Evolutionary conservation across 2,888 invertebrate species (phyloP), one percentile per base, ranked within the genome.

Genomic region (Resseliella maxima): DNA sequence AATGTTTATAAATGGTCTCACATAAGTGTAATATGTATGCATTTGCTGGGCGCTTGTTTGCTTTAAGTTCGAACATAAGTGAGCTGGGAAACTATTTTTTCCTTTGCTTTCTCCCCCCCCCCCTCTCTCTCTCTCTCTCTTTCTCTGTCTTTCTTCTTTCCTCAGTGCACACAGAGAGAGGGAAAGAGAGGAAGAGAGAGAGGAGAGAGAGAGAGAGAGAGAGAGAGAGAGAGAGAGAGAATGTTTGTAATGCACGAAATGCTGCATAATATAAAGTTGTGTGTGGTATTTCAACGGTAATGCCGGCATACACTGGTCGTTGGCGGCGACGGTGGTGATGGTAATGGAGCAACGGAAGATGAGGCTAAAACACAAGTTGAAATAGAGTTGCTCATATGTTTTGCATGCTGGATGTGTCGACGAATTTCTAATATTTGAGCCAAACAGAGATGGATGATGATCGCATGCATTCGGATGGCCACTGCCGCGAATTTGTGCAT

Each of bases 11-110:
- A 72, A 72, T 72, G 72, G 72, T 72, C 72, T 72, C 72, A 35
- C 72, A 72, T 72, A 72, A 72, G 72, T 72, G 72, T 72, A 72
- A 72, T 72, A 72, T 72, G 72, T 72, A 72, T 72, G 72, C 72
- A 31, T 72, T 72, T 27, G 72, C 72, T 35, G 35, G 72, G 72
- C 72, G 27, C 72, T 27, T 72, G 27, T 72, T 72, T 72, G 72
- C 72, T 72, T 72, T 31, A 72, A 72, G 31, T 72, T 72, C 72
- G 72, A 72, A 35, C 72, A 31, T 27, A 72, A 72, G 72, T 72
- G 72, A 31, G 72, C 31, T 72, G 72, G 59, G 35, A 72, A 72
- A 72, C 5, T 50, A 50, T 50, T 2, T 50, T 50, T 8, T 50
- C 24, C 6, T 59, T n/a, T n/a, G n/a, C 6, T 59, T n/a, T 27